Base-by-base conservation (phyloP, 1,140 invertebrate species). In the Papilio glaucus region DNA sequence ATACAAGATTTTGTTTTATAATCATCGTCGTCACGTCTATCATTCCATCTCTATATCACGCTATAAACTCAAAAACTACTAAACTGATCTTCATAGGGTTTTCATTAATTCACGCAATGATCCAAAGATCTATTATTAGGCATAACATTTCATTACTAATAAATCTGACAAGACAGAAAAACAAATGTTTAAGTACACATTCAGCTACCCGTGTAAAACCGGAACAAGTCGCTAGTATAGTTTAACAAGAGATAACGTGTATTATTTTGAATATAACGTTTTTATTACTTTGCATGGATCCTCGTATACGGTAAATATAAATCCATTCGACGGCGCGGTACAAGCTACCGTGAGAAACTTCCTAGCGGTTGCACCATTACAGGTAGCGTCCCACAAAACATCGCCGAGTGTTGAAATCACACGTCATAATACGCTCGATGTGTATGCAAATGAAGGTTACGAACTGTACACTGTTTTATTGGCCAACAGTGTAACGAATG, bases 351-450 rank as follows among this genome's bases (percentile, higher is more conserved):
- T 69, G 67, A 45, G 67, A 69, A 69, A 29, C 24, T 69, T 69
- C 67, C 67, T 49, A 49, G 67, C 42, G 33, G n/a, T 69, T 53
- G 67, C 67, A 69, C 49, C 67, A 53, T 53, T 69, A 49, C 42
- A 53, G 26, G 67, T 69, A 49, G 67, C 67, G 67, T 69, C 67
- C 67, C 29, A 69, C 67, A 69, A 69, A 69, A 53, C 62, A 57
- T 57, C 21, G 49, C 9, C 38, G 63, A 15, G 67, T 69, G 67
- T 69, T 69, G 67, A 45, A 69, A 69, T 69, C 67, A 69, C 67
- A 69, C 41, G 24, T 69, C 67, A 69, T 69, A 49, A 69, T 49
- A 69, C 60, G 29, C 10, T 53, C 13, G 7, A 69, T 37, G 18
- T 65, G 62, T 65, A 65, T 39, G 42, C 67, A 49, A 49, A 69